These are phyloP conservation scores for Microctenopoma stevenorrisi DNA, from an alignment of 2,797 vertebrate genomes.

Conservation along the genomic window DNA sequence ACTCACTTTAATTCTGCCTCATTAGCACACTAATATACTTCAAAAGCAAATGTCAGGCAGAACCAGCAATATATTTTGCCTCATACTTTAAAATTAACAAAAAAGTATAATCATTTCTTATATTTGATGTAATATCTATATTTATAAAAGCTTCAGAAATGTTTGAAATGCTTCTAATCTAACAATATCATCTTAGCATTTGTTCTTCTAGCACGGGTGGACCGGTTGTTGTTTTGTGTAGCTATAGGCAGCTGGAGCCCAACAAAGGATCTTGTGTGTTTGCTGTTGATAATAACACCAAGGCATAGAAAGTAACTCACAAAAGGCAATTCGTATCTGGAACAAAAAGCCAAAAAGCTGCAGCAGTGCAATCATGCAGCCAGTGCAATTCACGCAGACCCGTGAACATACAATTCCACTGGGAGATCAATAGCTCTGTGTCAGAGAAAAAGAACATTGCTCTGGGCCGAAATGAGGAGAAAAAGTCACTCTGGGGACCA, in stretches of 20 bases:
- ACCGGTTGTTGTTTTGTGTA: conserved; percentile 21
- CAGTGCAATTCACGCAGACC: conserved; percentile 48
- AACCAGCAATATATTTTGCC: conserved; percentile 11
- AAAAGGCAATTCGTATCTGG: conserved; percentile 57
- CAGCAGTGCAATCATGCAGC: conserved; percentile 46
- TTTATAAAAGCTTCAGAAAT: conserved; percentile 17
- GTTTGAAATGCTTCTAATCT: conserved; percentile 10
- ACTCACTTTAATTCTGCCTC: not conserved
- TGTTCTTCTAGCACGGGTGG: not conserved
- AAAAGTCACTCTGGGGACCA: conserved; percentile 52
- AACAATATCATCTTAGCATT: conserved; percentile 11
- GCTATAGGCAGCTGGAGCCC: conserved; percentile 19
- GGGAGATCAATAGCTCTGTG: conserved; percentile 69
- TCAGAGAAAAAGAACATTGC: conserved; percentile 65
- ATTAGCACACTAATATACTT: conserved; percentile 26
- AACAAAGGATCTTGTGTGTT: conserved; percentile 25
- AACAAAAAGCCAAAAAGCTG: conserved; percentile 53
- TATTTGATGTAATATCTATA: not conserved
- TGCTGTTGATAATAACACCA: conserved; percentile 36
- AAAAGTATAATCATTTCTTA: too few species aligned
- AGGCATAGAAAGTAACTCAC: conserved; percentile 40
- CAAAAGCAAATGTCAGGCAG: conserved; percentile 28
- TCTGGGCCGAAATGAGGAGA: conserved; percentile 49
- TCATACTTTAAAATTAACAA: not conserved
- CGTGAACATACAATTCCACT: conserved; percentile 57